Percentiles rank a stretch among this genome's conserved stretches.
These are phyloP conservation scores for Esox lucius DNA, from an alignment of 2,797 vertebrate species.

Conservation along the genomic window DNA sequence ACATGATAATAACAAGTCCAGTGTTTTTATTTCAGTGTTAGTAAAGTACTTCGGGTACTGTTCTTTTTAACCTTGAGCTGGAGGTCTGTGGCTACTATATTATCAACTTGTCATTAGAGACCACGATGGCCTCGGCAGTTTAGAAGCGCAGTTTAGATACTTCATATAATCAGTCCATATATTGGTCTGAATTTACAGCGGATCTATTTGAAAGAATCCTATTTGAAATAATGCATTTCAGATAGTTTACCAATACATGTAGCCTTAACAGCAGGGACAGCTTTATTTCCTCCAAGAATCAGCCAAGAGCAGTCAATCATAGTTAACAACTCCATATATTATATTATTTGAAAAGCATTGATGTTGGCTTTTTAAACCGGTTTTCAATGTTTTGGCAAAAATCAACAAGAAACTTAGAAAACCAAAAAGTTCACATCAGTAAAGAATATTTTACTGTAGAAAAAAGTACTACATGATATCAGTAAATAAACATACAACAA, in stretches of 20 bases:
- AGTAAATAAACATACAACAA: background rate
- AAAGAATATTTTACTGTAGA: background rate
- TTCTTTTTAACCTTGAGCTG: background rate
- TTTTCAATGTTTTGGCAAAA: background rate
- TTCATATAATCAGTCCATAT: background rate
- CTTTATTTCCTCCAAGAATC: background rate
- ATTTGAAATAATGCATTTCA: background rate
- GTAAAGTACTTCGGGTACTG: background rate
- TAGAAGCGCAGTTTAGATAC: background rate
- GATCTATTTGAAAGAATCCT: background rate
- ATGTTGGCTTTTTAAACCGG: background rate
- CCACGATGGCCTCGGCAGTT: background rate
- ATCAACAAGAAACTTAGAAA: background rate
- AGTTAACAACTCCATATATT: background rate
- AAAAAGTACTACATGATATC: background rate
- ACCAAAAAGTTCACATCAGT: background rate
- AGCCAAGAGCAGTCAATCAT: background rate
- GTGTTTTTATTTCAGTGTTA: background rate
- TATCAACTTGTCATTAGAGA: background rate
- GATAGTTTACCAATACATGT: background rate
- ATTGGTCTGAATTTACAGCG: background rate
- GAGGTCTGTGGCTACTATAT: background rate
- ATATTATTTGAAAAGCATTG: background rate
- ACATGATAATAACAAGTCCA: background rate
- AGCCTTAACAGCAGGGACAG: background rate